These are phyloP conservation scores for Lymantria monacha DNA, from an alignment of 2,888 invertebrate genomes.

Conservation along the genomic window DNA sequence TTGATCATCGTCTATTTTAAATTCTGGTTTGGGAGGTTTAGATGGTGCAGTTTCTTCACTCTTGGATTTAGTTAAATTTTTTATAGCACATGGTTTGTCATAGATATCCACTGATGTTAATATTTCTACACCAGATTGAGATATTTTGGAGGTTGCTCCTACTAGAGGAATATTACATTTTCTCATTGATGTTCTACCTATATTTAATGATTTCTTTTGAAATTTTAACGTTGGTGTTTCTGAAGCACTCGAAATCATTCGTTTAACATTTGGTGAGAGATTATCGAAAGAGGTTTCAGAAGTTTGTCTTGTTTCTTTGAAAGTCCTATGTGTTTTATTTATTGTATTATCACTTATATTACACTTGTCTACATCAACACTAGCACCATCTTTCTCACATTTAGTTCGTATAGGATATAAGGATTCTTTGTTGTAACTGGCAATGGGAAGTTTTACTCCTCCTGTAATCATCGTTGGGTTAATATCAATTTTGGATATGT, in stretches of 20 bases:
- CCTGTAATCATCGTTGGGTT: conserved; percentile 63
- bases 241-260: conserved; percentile 82
- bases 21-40: conserved; percentile 52
- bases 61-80: conserved; percentile 44
- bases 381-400: conserved; percentile 67
- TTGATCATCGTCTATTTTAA: conserved; percentile 59
- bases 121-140: conserved; percentile 74
- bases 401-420: conserved; percentile 68
- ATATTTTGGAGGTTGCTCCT: conserved; percentile 77
- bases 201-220: conserved; percentile 62
- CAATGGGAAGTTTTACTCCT: conserved; percentile 67
- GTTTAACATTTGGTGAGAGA: conserved; percentile 83
- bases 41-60: conserved; percentile 46
- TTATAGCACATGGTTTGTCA: conserved; percentile 60
- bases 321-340: conserved; percentile 58
- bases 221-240: conserved; percentile 67
- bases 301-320: conserved; percentile 55
- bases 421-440: conserved; percentile 69
- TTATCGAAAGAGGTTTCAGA: conserved; percentile 72
- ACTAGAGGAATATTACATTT: conserved; percentile 75
- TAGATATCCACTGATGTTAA: conserved; percentile 74
- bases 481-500: conserved; percentile 30
- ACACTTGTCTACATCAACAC: conserved; percentile 51
- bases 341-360: conserved; percentile 57
- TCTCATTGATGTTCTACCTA: conserved; percentile 61